Evolutionary conservation across 2,113 vertebrate genomes (phyloP).

Genomic region (Salvator merianae): DNA sequence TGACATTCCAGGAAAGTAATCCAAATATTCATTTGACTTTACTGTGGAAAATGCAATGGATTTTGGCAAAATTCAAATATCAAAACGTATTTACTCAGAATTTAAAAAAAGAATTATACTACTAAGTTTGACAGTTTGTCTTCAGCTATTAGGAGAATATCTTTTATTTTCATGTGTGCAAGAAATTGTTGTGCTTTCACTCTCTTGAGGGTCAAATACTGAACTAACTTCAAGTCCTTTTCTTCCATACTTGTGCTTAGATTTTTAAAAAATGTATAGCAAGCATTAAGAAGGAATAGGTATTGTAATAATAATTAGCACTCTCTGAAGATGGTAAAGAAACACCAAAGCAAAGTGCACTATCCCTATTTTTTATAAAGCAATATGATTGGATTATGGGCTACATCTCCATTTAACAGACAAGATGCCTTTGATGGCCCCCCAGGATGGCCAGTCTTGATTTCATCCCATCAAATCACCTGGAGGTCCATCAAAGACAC

Average conservation of each 20-base stretch:
- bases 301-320: not conserved
- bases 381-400: not conserved
- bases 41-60: not conserved
- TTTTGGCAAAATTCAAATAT: constrained; percentile 11
- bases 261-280: not conserved
- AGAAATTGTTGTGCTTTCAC: not conserved
- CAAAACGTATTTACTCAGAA: not conserved
- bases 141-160: not conserved
- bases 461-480: too few relatives aligned
- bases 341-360: too few relatives aligned
- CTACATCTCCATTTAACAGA: too few relatives aligned
- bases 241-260: not conserved
- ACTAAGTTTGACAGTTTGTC: not conserved
- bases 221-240: not conserved
- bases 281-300: not conserved
- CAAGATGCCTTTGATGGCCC: too few relatives aligned
- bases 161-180: not conserved
- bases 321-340: not conserved
- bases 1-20: not conserved
- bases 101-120: constrained; percentile 6
- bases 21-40: constrained; percentile 11
- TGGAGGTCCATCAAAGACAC: too few relatives aligned
- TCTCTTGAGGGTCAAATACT: not conserved
- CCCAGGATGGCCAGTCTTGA: too few relatives aligned
- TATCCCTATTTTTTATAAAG: not conserved